Conservation (phyloP, 2,797 vertebrate genomes). For the Pogonophryne albipinna region DNA sequence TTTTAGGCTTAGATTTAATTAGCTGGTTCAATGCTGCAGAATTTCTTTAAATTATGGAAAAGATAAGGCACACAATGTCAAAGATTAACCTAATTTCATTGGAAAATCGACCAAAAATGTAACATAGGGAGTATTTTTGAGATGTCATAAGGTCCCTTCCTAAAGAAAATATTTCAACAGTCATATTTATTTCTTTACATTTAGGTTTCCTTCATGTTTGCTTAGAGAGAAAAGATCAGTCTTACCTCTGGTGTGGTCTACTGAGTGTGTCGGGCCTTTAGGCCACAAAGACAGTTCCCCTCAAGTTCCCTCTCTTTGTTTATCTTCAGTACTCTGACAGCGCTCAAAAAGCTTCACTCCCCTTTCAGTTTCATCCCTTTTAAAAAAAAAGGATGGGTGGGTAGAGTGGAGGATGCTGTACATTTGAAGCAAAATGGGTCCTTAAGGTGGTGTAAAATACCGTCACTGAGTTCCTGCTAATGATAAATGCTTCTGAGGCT, state of each 20-base stretch:
- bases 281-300: slow-evolving; percentile 46
- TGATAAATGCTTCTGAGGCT: slow-evolving; percentile 47
- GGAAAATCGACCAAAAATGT: slow-evolving; percentile 19
- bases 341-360: slow-evolving; percentile 54
- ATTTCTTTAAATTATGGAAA: slow-evolving; percentile 30
- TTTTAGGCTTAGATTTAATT: slow-evolving; percentile 6
- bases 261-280: slow-evolving; percentile 44
- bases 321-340: slow-evolving; percentile 66
- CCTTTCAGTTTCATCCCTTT: slow-evolving; percentile 55
- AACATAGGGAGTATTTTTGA: slow-evolving; percentile 28
- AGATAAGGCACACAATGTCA: slow-evolving; percentile 74
- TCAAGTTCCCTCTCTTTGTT: slow-evolving; percentile 46
- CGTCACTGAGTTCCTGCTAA: slow-evolving; percentile 50
- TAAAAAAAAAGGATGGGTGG: slow-evolving; percentile 44
- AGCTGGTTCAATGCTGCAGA: slow-evolving; percentile 6
- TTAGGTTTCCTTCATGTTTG: slow-evolving; percentile 75
- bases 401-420: slow-evolving; percentile 49
- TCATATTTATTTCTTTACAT: slow-evolving; percentile 44
- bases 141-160: slow-evolving; percentile 36
- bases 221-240: slow-evolving; percentile 61
- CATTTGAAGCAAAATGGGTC: slow-evolving; percentile 60
- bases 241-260: slow-evolving; percentile 71
- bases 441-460: slow-evolving; percentile 49
- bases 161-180: slow-evolving; percentile 41
- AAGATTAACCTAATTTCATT: slow-evolving; percentile 39